Evolutionary conservation across 2,888 invertebrate genomes (phyloP).

Genomic region (Acronicta alni): DNA sequence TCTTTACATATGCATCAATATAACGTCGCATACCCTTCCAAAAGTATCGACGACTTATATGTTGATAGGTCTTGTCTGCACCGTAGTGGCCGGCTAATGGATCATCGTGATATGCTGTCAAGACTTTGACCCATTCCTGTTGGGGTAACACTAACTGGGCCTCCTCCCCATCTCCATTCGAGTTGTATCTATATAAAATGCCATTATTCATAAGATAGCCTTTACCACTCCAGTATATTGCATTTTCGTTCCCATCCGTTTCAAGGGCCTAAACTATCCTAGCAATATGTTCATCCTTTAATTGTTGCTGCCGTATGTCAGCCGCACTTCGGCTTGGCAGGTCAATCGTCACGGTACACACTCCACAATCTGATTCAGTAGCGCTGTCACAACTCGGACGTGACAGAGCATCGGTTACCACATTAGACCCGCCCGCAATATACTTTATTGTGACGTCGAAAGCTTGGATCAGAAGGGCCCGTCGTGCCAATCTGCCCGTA

Average conservation of each 20-base stretch:
- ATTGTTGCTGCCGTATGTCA: constrained; percentile 12
- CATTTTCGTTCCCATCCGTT: background rate
- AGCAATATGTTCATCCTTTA: constrained; percentile 2
- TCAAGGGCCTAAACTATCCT: constrained; percentile 1
- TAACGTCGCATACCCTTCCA: constrained; percentile 39
- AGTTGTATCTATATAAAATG: constrained; percentile 6
- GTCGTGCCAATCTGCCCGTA: constrained; percentile 13
- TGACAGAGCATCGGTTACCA: constrained; percentile 35
- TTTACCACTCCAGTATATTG: constrained; percentile 7
- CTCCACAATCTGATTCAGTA: background rate
- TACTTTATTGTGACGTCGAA: constrained; percentile 32
- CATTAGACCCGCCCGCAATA: constrained; percentile 30
- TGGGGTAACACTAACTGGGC: constrained; percentile 21
- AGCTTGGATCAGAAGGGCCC: constrained; percentile 20
- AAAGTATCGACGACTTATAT: constrained; percentile 46
- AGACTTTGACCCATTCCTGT: constrained; percentile 15
- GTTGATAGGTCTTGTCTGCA: constrained; percentile 26
- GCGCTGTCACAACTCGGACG: constrained; percentile 2
- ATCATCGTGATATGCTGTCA: constrained; percentile 6
- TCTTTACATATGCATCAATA: constrained; percentile 46
- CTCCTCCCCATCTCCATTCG: constrained; percentile 7
- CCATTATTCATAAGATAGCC: constrained; percentile 16
- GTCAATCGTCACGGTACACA: constrained; percentile 6
- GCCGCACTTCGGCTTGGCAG: constrained; percentile 2
- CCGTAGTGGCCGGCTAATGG: constrained; percentile 4